Evolutionary conservation across 1,140 invertebrate genomes (phyloP), one percentile per base, ranked within the genome.

Genomic region (Papilio helenus): DNA sequence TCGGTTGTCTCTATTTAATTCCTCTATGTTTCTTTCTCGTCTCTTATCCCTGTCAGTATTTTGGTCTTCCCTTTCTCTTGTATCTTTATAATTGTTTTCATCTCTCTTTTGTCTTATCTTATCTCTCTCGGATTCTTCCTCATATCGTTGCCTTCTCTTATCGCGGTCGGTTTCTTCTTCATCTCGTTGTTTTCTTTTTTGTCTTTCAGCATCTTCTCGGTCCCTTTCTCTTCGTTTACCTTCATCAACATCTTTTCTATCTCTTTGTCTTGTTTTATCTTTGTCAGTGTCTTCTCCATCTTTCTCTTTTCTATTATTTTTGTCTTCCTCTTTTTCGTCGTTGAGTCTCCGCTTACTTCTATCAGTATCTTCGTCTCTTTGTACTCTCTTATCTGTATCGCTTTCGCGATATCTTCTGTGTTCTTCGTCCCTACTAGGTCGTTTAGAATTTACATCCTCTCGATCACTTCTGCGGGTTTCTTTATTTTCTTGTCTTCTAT

Each of bases 381-480:
- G 71, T 18, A 39, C n/a, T 7, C 68, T 80, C 4, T 58, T 79
- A 42, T 79, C 20, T 20, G 79, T 72, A 14, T 79, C 72, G 18
- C 26, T n/a, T 14, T 79, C 68, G 9, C 29, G 73, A 26, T 65
- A 49, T 55, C 46, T 80, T 2, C 44, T 71, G 34, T 79, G 46
- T 34, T 79, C 58, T 8, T 76, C 42, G 34, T 77, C 58, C 55
- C 55, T 79, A 29, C 72, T 44, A 71, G 12, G 29, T 82, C 49
- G 34, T 76, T 72, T 81, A 14, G 68, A 49, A 76, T 71, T 76
- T n/a, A 73, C 39, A 49, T 85, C 77, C 39, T 72, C 51, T 34
- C 58, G 46, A 68, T 79, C 72, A 51, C 65, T 20, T 34, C 72
- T 78, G 71, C 12, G 65, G 10, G 29, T 23, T 44, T 77, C 76